Percentiles rank a stretch among this genome's conserved stretches.
phyloP scores from a whole-genome alignment of 2,113 vertebrate genomes.

The Spilogale gracilis region DNA sequence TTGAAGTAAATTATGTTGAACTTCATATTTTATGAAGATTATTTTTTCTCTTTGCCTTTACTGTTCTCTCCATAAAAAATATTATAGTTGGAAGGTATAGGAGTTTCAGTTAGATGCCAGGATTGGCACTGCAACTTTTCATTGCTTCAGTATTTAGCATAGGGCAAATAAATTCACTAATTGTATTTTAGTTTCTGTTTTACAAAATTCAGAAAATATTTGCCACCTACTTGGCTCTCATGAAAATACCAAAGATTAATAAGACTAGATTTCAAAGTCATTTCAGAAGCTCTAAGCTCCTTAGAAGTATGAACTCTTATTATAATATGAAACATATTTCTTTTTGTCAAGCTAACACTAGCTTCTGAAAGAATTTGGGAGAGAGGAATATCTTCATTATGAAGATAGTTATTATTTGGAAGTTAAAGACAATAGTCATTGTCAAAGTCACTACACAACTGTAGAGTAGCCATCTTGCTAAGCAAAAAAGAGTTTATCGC shows the following conservation, averaged over 20 bases:
- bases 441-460: background rate
- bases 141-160: background rate
- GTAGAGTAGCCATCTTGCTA: background rate
- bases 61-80: background rate
- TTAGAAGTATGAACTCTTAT: conserved; percentile 48
- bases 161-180: background rate
- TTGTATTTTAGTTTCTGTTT: conserved; percentile 47
- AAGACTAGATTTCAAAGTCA: conserved; percentile 39
- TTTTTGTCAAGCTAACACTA: background rate
- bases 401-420: conserved; percentile 38
- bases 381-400: conserved; percentile 23
- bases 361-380: conserved; percentile 44
- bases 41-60: background rate
- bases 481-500: conserved; percentile 19
- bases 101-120: background rate
- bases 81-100: background rate
- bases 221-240: background rate
- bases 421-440: conserved; percentile 32
- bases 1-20: background rate
- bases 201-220: conserved; percentile 53
- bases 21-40: background rate
- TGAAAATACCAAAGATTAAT: conserved; percentile 30
- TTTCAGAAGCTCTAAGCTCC: conserved; percentile 21
- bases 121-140: background rate
- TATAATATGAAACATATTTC: background rate